Evolutionary conservation across 2,888 invertebrate species (phyloP).

Genomic region (Cosmopolites sordidus): DNA sequence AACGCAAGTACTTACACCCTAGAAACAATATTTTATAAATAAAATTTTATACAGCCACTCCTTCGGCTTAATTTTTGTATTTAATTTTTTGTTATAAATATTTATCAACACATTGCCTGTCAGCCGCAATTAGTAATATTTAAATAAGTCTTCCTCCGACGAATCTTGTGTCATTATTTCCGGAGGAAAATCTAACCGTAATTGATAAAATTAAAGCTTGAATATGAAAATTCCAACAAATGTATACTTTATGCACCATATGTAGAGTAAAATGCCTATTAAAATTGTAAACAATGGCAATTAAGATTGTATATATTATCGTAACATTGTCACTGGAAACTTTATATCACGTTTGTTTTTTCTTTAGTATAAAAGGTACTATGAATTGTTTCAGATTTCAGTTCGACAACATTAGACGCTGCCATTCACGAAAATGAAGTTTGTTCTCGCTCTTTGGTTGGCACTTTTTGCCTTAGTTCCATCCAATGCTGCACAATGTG

Average conservation of each 20-base stretch:
- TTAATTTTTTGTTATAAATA: no score
- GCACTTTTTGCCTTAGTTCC: conserved; percentile 2
- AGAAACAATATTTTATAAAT: no score
- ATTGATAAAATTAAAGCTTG: background rate
- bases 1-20: no score
- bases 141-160: no score
- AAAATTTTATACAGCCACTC: no score
- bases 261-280: conserved; percentile 6
- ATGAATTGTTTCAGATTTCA: conserved; percentile 9
- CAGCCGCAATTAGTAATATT: no score
- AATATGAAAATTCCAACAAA: conserved; percentile 1
- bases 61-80: no score
- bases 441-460: background rate
- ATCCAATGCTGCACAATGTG: conserved; percentile 6
- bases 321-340: conserved; percentile 20
- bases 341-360: conserved; percentile 10
- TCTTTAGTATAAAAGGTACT: conserved; percentile 17
- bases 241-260: background rate
- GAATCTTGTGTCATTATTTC: no score
- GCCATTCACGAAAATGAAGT: background rate
- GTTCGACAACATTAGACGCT: background rate
- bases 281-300: conserved; percentile 16
- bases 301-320: conserved; percentile 16
- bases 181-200: no score
- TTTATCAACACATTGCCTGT: no score